phyloP scores from a whole-genome alignment of 2,797 vertebrate species.

The Periparus ater region DNA sequence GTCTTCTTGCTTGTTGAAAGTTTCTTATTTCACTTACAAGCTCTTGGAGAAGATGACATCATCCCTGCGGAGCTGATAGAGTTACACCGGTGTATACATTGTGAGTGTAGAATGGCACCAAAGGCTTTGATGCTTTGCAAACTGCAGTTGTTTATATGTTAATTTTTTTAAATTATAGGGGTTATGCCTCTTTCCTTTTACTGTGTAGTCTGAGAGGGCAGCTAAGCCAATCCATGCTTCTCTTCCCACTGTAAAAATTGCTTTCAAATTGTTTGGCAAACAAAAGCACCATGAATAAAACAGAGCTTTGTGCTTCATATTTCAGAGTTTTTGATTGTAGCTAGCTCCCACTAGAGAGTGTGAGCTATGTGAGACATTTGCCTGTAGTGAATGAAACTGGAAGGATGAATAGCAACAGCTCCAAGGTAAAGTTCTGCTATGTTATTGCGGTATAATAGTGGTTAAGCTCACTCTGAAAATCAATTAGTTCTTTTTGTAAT shows the following conservation, averaged over 20 bases:
- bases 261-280: constrained; percentile 8
- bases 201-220: neutral
- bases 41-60: constrained; percentile 10
- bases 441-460: rapidly evolving
- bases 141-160: neutral
- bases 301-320: neutral
- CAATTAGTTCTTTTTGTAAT: neutral
- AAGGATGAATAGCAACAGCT: constrained; percentile 26
- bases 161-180: neutral
- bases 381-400: neutral
- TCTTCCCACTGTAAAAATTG: neutral
- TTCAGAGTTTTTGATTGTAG: constrained; percentile 37
- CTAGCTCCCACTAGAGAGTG: neutral
- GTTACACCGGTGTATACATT: neutral
- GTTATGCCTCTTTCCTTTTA: neutral
- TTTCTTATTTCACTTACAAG: constrained; percentile 24
- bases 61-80: neutral
- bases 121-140: neutral
- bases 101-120: neutral
- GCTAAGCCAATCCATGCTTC: neutral
- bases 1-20: neutral
- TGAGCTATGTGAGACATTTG: neutral
- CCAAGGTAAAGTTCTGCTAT: neutral
- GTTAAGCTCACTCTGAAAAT: neutral
- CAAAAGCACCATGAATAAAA: constrained; percentile 47